Evolutionary conservation across 1,140 invertebrate genomes (phyloP), one percentile per base, ranked within the genome.

Genomic region (Drosophila ercepeae): DNA sequence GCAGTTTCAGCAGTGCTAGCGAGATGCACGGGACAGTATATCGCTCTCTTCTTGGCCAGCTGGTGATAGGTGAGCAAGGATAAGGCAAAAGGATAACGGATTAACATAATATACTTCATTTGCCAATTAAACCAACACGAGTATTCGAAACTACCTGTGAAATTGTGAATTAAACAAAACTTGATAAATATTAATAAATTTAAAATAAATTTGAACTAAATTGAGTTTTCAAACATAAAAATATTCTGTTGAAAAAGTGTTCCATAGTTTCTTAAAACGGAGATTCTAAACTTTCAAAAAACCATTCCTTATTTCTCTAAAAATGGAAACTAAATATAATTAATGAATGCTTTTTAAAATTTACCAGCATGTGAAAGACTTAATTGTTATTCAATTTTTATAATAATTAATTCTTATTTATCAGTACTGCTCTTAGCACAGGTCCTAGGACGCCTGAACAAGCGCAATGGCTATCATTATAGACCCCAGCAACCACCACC

Each of bases 401-500:
- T 4, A 32, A 9, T 18, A 21, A 29, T 6, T n/a, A 19, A 32
- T 16, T 3, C 1, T 4, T 14, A 3, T 23, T 14, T 27, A 45
- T 1, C 7, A 90, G 89, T 70, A 14, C 39, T 89, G 32, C 51
- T 75, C 11, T 74, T 71, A 29, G 14, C 49, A 14, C 41, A 65
- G 5, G 39, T 32, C 13, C 14, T 61, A 55, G 82, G 64, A 5
- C 67, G 89, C 11, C 69, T 90, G 34, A 72, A 83, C 65, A 90
- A 90, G 41, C 72, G 89, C 3, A 84, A 73, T 71, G 82, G 88
- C 8, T 90, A 90, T 36, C 86, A 88, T 32, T 90, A 90, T 19
- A 65, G 83, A 27, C 49, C 61, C 2, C 49, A 60, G 49, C 67
- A 72, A 4, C 73, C 49, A 1, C 72, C 59, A 21, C 46, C 54